Conservation (phyloP, 1,140 invertebrate species). For the Atta texana region DNA sequence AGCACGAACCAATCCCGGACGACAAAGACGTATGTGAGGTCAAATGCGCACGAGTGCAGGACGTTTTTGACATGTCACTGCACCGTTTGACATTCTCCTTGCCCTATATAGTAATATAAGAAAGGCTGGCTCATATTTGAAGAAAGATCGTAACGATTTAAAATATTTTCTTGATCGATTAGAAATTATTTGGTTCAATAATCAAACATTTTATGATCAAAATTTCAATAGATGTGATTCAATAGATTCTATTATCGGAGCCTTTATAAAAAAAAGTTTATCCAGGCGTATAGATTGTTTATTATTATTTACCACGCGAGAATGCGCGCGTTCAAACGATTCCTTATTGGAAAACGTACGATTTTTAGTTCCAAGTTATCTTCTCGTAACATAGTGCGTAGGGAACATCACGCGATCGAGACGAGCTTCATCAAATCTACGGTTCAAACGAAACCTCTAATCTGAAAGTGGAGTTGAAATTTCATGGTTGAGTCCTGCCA, state of each 20-base stretch:
- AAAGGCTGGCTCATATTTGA: background rate
- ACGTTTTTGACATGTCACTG: conserved; percentile 31
- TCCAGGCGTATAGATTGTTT: background rate
- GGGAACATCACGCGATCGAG: conserved; percentile 32
- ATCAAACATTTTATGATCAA: background rate
- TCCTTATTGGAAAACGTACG: background rate
- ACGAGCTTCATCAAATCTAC: conserved; percentile 33
- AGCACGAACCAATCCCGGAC: conserved; percentile 38
- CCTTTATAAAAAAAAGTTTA: background rate
- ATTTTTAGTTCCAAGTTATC: background rate
- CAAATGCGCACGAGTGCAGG: conserved; percentile 53
- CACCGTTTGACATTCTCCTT: conserved; percentile 32
- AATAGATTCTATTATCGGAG: background rate
- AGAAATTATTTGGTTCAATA: background rate
- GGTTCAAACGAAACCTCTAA: conserved; percentile 47
- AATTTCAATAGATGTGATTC: background rate
- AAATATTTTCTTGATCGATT: background rate
- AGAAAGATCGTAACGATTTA: background rate
- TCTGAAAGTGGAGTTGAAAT: conserved; percentile 66
- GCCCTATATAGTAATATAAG: too few relatives aligned
- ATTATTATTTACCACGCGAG: conserved; percentile 2
- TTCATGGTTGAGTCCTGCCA: conserved; percentile 66
- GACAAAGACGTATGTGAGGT: conserved; percentile 68
- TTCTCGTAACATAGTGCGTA: background rate
- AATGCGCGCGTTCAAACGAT: background rate